phyloP scores from a whole-genome alignment of 1,140 invertebrate genomes.

The Physella acuta region DNA sequence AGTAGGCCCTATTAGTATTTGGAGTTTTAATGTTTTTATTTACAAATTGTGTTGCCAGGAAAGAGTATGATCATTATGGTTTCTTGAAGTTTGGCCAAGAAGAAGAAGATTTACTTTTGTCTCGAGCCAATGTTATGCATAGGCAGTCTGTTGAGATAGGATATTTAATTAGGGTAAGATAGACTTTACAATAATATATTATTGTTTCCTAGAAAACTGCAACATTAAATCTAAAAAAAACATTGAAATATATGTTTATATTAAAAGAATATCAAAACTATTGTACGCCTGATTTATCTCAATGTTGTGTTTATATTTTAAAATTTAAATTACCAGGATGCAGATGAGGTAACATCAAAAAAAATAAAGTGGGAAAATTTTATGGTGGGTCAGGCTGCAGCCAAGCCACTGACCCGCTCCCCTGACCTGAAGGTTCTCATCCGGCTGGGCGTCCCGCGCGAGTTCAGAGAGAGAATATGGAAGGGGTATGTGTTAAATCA shows the following conservation, averaged over 20 bases:
- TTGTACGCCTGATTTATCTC: too few relatives aligned
- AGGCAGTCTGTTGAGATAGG: slow-evolving; percentile 49
- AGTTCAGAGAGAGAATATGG: slow-evolving; percentile 62
- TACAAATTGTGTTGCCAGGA: slow-evolving; percentile 26
- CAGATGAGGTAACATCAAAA: slow-evolving; percentile 42
- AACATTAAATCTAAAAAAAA: slow-evolving; percentile 40
- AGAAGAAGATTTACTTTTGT: slow-evolving; percentile 44
- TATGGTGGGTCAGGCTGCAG: slow-evolving; percentile 48
- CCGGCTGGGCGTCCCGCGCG: slow-evolving; percentile 63
- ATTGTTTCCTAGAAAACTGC: slow-evolving; percentile 37
- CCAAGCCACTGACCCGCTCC: slow-evolving; percentile 44
- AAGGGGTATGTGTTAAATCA: slow-evolving; percentile 57
- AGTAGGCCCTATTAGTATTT: too few relatives aligned
- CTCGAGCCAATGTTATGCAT: slow-evolving; percentile 49
- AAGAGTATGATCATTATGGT: slow-evolving; percentile 50
- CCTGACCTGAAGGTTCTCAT: slow-evolving; percentile 61
- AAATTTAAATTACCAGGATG: slow-evolving; percentile 36
- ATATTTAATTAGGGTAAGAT: slow-evolving; percentile 44
- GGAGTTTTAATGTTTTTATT: not conserved
- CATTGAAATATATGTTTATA: slow-evolving; percentile 62
- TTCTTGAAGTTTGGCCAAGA: slow-evolving; percentile 36
- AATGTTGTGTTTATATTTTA: too few relatives aligned
- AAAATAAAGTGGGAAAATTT: slow-evolving; percentile 61
- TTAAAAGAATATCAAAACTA: not conserved
- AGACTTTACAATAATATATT: not conserved